phyloP scores from a whole-genome alignment of 2,888 invertebrate genomes.

The Dioctria linearis region DNA sequence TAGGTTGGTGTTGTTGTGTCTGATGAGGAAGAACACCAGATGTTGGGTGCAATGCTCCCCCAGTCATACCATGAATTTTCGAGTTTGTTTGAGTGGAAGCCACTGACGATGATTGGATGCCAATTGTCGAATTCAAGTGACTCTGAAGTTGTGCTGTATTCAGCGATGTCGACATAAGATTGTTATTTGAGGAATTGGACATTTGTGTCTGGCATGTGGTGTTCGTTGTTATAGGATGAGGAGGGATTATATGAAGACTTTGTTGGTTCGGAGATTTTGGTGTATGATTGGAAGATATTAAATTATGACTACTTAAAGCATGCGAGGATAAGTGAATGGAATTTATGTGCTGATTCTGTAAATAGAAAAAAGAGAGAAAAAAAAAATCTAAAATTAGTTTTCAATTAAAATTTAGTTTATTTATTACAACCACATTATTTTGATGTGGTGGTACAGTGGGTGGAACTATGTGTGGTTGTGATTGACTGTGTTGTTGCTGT shows the following conservation, averaged over 20 bases:
- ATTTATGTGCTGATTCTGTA: slow-evolving; percentile 67
- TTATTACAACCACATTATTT: slow-evolving; percentile 65
- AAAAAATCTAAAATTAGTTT: background rate
- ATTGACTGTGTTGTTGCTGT: slow-evolving; percentile 70
- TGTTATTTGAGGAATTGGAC: slow-evolving; percentile 66
- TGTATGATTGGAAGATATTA: slow-evolving; percentile 69
- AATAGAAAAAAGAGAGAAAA: slow-evolving; percentile 55
- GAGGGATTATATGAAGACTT: slow-evolving; percentile 60
- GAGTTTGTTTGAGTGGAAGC: slow-evolving; percentile 56
- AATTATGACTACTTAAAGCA: slow-evolving; percentile 71
- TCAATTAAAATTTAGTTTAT: background rate
- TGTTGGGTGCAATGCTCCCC: slow-evolving; percentile 58
- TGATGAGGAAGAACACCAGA: slow-evolving; percentile 53
- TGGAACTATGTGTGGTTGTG: slow-evolving; percentile 70
- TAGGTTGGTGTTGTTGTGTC: slow-evolving; percentile 63
- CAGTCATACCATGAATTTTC: slow-evolving; percentile 55
- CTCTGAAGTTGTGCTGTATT: slow-evolving; percentile 65
- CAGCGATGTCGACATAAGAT: slow-evolving; percentile 70
- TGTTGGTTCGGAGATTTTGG: slow-evolving; percentile 71
- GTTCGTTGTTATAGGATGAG: slow-evolving; percentile 58
- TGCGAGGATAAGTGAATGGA: slow-evolving; percentile 70
- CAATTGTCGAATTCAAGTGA: slow-evolving; percentile 62
- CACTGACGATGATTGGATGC: slow-evolving; percentile 57
- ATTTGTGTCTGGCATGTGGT: slow-evolving; percentile 62
- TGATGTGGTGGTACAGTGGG: slow-evolving; percentile 69